These are phyloP conservation scores for Fistularia commersonii DNA, from an alignment of 2,797 vertebrate species.

Conservation along the genomic window DNA sequence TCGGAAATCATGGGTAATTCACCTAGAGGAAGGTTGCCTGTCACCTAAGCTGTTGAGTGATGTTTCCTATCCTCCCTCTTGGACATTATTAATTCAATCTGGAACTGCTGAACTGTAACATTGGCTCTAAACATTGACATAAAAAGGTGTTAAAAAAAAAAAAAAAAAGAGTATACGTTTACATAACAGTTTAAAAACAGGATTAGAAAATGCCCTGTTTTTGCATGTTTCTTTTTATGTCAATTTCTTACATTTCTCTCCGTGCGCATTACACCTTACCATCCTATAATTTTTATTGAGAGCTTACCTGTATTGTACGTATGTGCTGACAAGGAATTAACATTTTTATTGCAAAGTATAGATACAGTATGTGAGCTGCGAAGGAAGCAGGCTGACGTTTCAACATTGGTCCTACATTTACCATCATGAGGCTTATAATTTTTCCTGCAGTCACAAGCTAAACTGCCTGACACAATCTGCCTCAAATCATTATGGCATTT, in stretches of 20 bases:
- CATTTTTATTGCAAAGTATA: conserved; percentile 47
- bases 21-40: conserved; percentile 19
- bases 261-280: too few species aligned
- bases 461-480: conserved; percentile 36
- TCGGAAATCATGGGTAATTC: conserved; percentile 34
- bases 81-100: background rate
- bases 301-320: background rate
- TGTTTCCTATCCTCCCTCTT: conserved; percentile 25
- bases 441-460: conserved; percentile 2
- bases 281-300: background rate
- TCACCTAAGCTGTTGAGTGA: conserved; percentile 45
- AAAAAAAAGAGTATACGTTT: too few species aligned
- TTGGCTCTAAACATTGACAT: too few species aligned
- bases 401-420: conserved; percentile 32
- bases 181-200: too few species aligned
- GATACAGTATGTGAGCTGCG: conserved; percentile 38
- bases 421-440: conserved; percentile 2
- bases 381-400: conserved; percentile 31
- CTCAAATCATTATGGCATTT: conserved; percentile 39
- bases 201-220: too few species aligned
- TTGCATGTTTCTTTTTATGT: too few species aligned
- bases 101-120: too few species aligned
- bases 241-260: too few species aligned
- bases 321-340: conserved; percentile 24
- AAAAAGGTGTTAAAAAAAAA: too few species aligned